A percentile compares a stretch with the other conserved stretches of the same genome.
Conservation (phyloP, 1,140 invertebrate species). For the Olivierus martensii region DNA sequence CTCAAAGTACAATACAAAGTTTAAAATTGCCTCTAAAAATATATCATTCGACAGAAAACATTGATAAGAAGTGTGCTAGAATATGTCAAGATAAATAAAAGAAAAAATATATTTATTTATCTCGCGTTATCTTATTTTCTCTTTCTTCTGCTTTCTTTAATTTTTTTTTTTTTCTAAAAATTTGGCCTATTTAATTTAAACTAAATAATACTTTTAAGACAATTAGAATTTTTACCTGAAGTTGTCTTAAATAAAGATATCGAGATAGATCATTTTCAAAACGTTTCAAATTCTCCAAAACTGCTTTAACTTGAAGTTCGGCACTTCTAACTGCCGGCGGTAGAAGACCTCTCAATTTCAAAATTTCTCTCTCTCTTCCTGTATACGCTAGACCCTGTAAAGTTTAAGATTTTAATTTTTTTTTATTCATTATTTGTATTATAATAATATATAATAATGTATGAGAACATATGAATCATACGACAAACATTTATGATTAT, state of each 20-base stretch:
- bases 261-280: constrained; percentile 19
- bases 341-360: constrained; percentile 24
- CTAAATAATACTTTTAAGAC: not conserved
- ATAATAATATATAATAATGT: too few relatives aligned
- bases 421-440: too few relatives aligned
- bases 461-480: too few relatives aligned
- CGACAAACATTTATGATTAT: too few relatives aligned
- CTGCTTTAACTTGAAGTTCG: constrained; percentile 20
- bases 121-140: too few relatives aligned
- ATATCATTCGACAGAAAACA: not conserved
- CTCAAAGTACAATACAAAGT: not conserved
- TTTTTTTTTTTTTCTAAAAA: constrained; percentile 1
- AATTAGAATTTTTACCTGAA: constrained; percentile 37
- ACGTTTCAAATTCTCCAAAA: constrained; percentile 20
- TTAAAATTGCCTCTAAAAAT: not conserved
- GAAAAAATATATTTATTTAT: too few relatives aligned
- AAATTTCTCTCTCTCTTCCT: constrained; percentile 21
- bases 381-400: constrained; percentile 25
- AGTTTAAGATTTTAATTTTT: too few relatives aligned
- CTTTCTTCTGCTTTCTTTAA: too few relatives aligned
- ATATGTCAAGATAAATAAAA: not conserved
- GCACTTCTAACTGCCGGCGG: constrained; percentile 23
- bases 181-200: not conserved
- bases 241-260: constrained; percentile 21
- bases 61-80: too few relatives aligned